Percentiles rank a stretch among this genome's conserved stretches.
Evolutionary conservation across 2,113 vertebrate species (phyloP).

Genomic region (Salvelinus fontinalis): DNA sequence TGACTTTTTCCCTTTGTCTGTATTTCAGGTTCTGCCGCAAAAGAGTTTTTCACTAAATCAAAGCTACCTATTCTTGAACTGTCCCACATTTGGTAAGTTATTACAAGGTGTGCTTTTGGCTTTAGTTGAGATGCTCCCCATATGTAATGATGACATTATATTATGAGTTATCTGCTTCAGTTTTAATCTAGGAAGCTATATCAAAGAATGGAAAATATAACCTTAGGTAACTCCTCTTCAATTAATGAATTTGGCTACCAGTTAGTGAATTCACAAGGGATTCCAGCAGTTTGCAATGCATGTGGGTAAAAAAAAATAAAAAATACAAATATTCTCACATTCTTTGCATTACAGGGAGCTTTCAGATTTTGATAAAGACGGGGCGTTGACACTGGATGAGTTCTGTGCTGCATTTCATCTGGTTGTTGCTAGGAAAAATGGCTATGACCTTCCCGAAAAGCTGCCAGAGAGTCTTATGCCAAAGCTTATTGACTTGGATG

Average conservation of each 20-base stretch:
- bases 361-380: constrained; percentile 99
- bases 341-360: constrained; percentile 82
- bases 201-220: too few species aligned
- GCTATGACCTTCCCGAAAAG: constrained; percentile 97
- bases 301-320: neutral
- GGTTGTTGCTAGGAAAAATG: constrained; percentile 97
- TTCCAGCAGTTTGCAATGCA: neutral
- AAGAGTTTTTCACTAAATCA: constrained; percentile 92
- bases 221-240: too few species aligned
- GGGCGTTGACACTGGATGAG: constrained; percentile 94
- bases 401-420: constrained; percentile 98
- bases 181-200: neutral
- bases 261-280: too few species aligned
- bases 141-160: neutral
- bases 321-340: neutral
- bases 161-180: neutral
- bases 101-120: too few species aligned
- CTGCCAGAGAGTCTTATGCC: constrained; percentile 98
- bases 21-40: constrained; percentile 85
- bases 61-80: constrained; percentile 91
- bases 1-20: neutral
- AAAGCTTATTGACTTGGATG: constrained; percentile 98
- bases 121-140: neutral
- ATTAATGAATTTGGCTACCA: too few species aligned
- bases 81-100: constrained; percentile 89